phyloP scores from a whole-genome alignment of 2,888 invertebrate genomes.

The Theristus sp. region DNA sequence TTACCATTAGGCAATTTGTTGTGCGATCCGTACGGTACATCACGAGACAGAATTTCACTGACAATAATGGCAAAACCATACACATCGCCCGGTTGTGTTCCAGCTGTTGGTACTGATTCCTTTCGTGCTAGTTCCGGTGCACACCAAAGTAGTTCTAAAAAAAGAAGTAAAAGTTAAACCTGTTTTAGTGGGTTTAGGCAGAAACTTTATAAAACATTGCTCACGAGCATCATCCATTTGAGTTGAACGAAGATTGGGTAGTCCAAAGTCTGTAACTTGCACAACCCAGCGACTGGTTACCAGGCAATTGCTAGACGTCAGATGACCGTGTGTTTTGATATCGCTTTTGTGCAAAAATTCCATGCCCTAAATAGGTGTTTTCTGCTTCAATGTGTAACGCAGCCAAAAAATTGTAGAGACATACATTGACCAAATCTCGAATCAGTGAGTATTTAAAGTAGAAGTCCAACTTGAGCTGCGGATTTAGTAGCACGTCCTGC shows the following conservation, averaged over 20 bases:
- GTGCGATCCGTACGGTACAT: background rate
- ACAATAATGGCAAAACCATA: slow-evolving; percentile 1
- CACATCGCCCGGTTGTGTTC: background rate
- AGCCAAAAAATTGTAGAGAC: no score
- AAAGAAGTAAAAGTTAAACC: no score
- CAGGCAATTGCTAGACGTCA: slow-evolving; percentile 9
- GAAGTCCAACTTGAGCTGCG: slow-evolving; percentile 1
- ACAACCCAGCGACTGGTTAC: slow-evolving; percentile 9
- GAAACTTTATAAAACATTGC: no score
- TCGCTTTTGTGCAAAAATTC: slow-evolving; percentile 3
- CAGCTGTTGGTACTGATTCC: background rate
- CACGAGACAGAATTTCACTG: slow-evolving; percentile 1
- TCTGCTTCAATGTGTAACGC: background rate
- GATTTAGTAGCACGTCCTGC: slow-evolving; percentile 2
- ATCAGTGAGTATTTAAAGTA: slow-evolving; percentile 7
- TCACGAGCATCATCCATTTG: no score
- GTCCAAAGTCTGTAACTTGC: slow-evolving; percentile 6
- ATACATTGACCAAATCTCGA: slow-evolving; percentile 1
- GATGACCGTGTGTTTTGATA: slow-evolving; percentile 7
- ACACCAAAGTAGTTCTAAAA: background rate
- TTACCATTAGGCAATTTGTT: background rate
- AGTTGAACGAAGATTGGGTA: no score
- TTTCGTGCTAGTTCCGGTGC: background rate
- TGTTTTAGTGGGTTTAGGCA: no score
- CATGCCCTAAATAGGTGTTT: slow-evolving; percentile 1